Percentiles rank a stretch among this genome's conserved stretches.
Evolutionary conservation across 2,797 vertebrate species (phyloP).

Genomic region (Anguilla megastoma): DNA sequence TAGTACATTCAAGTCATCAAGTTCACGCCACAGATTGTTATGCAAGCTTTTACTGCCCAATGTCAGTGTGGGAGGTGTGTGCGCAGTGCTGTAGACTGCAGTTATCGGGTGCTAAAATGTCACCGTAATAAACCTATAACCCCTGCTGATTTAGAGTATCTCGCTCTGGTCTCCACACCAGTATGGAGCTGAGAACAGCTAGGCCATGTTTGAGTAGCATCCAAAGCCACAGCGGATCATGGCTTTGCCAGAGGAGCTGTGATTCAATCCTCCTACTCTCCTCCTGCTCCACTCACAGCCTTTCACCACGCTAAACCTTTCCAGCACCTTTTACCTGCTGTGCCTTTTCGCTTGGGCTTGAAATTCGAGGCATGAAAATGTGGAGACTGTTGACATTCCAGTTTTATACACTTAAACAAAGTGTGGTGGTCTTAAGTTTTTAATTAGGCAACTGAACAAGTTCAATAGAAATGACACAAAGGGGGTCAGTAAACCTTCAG

Average conservation of each 20-base stretch:
- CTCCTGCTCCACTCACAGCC: neutral
- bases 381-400: neutral
- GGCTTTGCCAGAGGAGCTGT: neutral
- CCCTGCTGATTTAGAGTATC: neutral
- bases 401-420: neutral
- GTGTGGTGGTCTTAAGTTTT: neutral
- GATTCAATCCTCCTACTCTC: constrained; percentile 16
- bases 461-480: neutral
- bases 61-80: constrained; percentile 27
- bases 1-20: constrained; percentile 2
- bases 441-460: neutral
- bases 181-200: neutral
- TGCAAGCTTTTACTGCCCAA: constrained; percentile 12
- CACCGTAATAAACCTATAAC: constrained; percentile 1
- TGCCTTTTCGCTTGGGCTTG: neutral
- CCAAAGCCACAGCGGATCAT: neutral
- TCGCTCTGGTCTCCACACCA: neutral
- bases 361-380: neutral
- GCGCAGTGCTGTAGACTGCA: neutral
- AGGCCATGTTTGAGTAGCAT: neutral
- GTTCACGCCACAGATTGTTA: constrained; percentile 1
- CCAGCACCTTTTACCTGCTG: neutral
- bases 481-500: neutral
- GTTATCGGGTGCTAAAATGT: constrained; percentile 13
- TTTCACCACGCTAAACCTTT: neutral